Conservation (phyloP, 2,888 invertebrate species). For the Halictus ligatus region DNA sequence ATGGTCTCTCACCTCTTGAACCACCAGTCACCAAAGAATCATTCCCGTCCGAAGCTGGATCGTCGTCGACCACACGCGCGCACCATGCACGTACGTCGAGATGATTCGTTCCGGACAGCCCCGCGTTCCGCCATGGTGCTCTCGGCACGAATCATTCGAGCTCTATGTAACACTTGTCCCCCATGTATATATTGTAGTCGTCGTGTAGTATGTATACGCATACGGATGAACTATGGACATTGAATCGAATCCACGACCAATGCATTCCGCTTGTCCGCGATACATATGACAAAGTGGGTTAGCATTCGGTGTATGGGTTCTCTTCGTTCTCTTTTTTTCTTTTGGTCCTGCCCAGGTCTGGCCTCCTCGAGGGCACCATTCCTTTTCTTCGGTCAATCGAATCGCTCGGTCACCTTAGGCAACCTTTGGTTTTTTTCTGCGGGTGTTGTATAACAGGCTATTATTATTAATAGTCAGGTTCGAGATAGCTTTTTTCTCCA, state of each 20-base stretch:
- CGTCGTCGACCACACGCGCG: constrained; percentile 20
- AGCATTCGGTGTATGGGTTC: constrained; percentile 19
- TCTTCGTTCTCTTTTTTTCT: constrained; percentile 10
- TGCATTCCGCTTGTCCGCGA: constrained; percentile 23
- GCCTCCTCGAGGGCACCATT: constrained; percentile 4
- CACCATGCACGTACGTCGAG: background rate
- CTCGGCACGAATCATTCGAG: constrained; percentile 5
- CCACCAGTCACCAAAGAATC: constrained; percentile 73
- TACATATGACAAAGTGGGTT: constrained; percentile 47
- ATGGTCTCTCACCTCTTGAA: constrained; percentile 74
- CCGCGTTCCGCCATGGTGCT: background rate
- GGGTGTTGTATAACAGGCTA: background rate
- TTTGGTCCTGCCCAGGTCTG: constrained; percentile 11
- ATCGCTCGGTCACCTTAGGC: background rate
- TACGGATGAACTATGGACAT: constrained; percentile 33
- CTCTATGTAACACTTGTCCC: background rate
- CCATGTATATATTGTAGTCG: background rate
- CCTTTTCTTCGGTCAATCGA: background rate
- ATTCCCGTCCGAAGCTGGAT: constrained; percentile 54
- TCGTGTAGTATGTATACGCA: background rate
- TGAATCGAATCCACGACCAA: constrained; percentile 39
- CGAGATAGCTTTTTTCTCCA: background rate
- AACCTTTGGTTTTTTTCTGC: no score
- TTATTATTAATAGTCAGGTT: background rate
- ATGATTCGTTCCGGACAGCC: background rate